phyloP scores from a whole-genome alignment of 2,797 vertebrate genomes.

The Microctenopoma steveboyesi region DNA sequence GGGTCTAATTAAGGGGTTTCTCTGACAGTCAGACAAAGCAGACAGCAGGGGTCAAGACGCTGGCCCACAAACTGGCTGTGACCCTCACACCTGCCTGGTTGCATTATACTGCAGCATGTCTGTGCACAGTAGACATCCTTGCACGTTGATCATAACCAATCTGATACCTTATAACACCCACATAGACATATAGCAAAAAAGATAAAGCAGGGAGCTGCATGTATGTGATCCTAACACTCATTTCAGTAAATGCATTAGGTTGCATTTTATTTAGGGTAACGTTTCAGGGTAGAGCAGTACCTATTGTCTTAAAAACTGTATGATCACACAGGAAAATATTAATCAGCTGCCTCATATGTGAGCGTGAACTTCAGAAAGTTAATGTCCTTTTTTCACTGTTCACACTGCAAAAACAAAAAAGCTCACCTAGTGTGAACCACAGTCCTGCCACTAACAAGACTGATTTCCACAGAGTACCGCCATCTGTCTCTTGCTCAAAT shows the following conservation, averaged over 20 bases:
- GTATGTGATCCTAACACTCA: background rate
- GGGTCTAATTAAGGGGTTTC: constrained; percentile 78
- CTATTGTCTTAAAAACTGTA: background rate
- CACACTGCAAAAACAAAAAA: constrained; percentile 89
- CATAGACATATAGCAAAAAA: constrained; percentile 3
- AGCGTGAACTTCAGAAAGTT: constrained; percentile 83
- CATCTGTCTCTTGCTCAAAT: constrained; percentile 89
- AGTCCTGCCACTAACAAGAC: constrained; percentile 86
- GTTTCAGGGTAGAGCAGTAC: background rate
- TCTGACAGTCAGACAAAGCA: constrained; percentile 76
- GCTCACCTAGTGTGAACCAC: constrained; percentile 80
- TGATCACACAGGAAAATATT: background rate
- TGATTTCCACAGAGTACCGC: constrained; percentile 86
- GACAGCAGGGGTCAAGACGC: constrained; percentile 74
- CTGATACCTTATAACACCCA: constrained; percentile 26
- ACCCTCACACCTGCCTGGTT: constrained; percentile 80
- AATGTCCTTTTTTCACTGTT: constrained; percentile 84
- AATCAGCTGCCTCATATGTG: constrained; percentile 28
- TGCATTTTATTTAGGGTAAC: background rate
- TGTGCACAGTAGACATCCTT: constrained; percentile 34
- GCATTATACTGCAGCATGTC: constrained; percentile 70
- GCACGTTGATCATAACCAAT: constrained; percentile 38
- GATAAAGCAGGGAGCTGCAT: background rate
- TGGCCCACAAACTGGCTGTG: constrained; percentile 77
- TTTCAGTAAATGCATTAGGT: background rate